Evolutionary conservation across 2,888 invertebrate genomes (phyloP), one percentile per base, ranked within the genome.

Genomic region (Eledona agricola): DNA sequence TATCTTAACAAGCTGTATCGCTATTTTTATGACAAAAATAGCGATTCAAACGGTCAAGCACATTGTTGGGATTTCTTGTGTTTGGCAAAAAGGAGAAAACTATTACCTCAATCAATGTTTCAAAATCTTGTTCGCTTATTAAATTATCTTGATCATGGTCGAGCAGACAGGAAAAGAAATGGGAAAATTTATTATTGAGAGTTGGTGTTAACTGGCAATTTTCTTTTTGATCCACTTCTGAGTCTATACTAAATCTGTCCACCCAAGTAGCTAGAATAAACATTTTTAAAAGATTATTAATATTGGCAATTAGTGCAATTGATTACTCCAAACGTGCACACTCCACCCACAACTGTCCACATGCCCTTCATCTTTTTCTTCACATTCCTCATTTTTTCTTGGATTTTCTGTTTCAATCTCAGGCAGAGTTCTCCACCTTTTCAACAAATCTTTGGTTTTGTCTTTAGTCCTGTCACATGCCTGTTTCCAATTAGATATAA

Each of bases 401-500:
- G 55, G 73, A 55, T 64, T 61, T 17, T 67, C 72, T 32, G 81
- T 81, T 58, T 78, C 76, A 6, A 80, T 78, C 65, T 85, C 85
- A 0, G 87, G 85, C 51, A 86, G 74, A 3, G 86, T 86, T 64
- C 86, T 75, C 86, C 87, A 87, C 61, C 85, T 76, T 71, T 87
- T 87, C 63, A 88, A 73, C 52, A 89, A 77, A 66, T 89, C 88
- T 66, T 86, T 86, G 2, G 88, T 89, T 70, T 84, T 82, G 68
- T 88, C 88, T 69, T 85, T 85, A 13, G 88, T 88, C 69, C 85
- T 84, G 72, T 87, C 88, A 75, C 89, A 88, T 65, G 88, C 88
- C 63, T 86, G 85, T 60, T 82, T 80, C 88, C 88, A 88, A 67
- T 88, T 88, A 3, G 85, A 81, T 71, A 88, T 87, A 70, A 87